phyloP scores from a whole-genome alignment of 2,113 vertebrate species.

The Rhagologus leucostigma region DNA sequence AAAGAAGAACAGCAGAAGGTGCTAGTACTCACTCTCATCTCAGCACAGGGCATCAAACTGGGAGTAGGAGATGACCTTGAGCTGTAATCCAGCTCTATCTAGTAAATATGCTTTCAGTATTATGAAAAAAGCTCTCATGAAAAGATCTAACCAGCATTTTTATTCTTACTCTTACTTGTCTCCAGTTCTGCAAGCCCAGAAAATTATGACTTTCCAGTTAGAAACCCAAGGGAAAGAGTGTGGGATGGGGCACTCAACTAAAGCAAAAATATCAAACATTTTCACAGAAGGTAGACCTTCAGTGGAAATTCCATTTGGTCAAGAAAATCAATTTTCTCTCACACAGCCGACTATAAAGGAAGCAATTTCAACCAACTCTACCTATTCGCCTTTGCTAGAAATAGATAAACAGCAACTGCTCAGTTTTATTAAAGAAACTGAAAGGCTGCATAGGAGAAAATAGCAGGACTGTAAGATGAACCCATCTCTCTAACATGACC shows the following conservation, averaged over 20 bases:
- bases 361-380: neutral
- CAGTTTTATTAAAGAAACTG: neutral
- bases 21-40: neutral
- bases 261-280: neutral
- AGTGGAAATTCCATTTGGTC: neutral
- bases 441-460: neutral
- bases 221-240: neutral
- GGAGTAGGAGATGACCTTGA: neutral
- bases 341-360: neutral
- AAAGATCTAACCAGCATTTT: neutral
- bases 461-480: neutral
- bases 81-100: neutral
- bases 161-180: neutral
- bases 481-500: neutral
- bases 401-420: neutral
- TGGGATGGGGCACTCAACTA: neutral
- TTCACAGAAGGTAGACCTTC: neutral
- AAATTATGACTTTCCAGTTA: neutral
- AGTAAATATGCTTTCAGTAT: neutral
- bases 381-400: neutral
- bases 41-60: neutral
- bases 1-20: neutral
- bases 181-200: neutral
- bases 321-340: neutral
- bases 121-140: neutral